A percentile compares a stretch with the other conserved stretches of the same genome.
phyloP scores from a whole-genome alignment of 2,113 vertebrate genomes.

The Oncorhynchus keta region DNA sequence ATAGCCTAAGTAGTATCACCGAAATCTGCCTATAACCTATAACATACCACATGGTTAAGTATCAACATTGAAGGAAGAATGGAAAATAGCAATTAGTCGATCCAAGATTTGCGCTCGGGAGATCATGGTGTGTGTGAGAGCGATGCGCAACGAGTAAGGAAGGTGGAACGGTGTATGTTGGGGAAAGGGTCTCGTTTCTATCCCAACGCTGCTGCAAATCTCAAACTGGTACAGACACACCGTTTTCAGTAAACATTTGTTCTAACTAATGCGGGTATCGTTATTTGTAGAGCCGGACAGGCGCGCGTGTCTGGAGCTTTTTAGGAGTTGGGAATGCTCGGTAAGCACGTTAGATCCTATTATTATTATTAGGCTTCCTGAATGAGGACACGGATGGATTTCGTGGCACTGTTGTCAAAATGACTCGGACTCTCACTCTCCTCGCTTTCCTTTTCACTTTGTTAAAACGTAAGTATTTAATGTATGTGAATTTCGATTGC shows the following conservation, averaged over 20 bases:
- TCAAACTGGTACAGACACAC: not conserved
- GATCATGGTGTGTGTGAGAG: not conserved
- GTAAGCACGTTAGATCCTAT: slow-evolving; percentile 25
- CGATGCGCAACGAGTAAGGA: not conserved
- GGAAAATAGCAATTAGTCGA: too few species aligned
- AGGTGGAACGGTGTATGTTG: not conserved
- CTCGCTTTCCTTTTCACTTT: slow-evolving; percentile 60
- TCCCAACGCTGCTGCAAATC: not conserved
- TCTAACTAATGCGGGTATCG: not conserved
- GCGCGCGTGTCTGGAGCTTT: slow-evolving; percentile 4
- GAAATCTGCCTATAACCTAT: too few species aligned
- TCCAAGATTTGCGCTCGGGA: not conserved
- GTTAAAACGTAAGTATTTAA: slow-evolving; percentile 63
- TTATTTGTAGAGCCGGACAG: not conserved
- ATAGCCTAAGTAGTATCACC: too few species aligned
- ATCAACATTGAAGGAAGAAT: too few species aligned
- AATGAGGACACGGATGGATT: slow-evolving; percentile 28
- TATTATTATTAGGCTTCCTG: slow-evolving; percentile 30
- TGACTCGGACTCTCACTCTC: slow-evolving; percentile 59
- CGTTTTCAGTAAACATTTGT: not conserved
- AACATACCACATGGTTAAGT: too few species aligned
- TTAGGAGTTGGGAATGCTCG: slow-evolving; percentile 36
- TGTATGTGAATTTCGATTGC: not conserved
- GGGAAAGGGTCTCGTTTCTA: not conserved
- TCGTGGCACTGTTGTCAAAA: slow-evolving; percentile 56